A percentile compares a stretch with the other conserved stretches of the same genome.
Evolutionary conservation across 1,140 invertebrate species (phyloP).

Genomic region (Polypedilum pembai): DNA sequence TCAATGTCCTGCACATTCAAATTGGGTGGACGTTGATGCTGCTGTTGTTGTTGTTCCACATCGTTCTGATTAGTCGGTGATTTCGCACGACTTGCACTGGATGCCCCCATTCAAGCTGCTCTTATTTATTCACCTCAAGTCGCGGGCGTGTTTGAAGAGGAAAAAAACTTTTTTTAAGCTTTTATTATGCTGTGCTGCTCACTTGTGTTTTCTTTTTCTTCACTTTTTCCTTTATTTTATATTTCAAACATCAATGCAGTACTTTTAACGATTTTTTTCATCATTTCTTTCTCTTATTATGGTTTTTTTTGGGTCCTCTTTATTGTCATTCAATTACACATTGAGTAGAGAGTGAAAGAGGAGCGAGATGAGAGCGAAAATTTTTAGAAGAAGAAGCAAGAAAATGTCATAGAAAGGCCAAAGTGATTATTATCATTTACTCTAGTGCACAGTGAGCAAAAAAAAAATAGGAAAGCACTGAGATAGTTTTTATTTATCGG

Average conservation of each 20-base stretch:
- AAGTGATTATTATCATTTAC: constrained; percentile 4
- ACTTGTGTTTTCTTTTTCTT: background rate
- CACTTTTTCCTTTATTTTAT: background rate
- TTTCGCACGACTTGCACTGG: background rate
- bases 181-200: too few relatives aligned
- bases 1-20: constrained; percentile 21
- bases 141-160: background rate
- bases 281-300: background rate
- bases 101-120: constrained; percentile 10
- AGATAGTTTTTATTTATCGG: too few relatives aligned
- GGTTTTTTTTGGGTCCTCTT: background rate
- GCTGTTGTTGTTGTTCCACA: background rate
- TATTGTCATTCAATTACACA: constrained; percentile 8
- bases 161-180: too few relatives aligned
- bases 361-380: background rate
- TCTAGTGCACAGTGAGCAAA: background rate
- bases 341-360: background rate
- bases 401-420: constrained; percentile 11
- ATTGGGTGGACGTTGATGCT: background rate
- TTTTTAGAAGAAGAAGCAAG: background rate
- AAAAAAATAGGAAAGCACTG: background rate
- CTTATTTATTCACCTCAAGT: background rate
- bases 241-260: constrained; percentile 28
- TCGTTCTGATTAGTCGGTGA: background rate
- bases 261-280: constrained; percentile 27